phyloP scores from a whole-genome alignment of 92 coral and sea anemone species.

The Epizoanthus stellaris region DNA sequence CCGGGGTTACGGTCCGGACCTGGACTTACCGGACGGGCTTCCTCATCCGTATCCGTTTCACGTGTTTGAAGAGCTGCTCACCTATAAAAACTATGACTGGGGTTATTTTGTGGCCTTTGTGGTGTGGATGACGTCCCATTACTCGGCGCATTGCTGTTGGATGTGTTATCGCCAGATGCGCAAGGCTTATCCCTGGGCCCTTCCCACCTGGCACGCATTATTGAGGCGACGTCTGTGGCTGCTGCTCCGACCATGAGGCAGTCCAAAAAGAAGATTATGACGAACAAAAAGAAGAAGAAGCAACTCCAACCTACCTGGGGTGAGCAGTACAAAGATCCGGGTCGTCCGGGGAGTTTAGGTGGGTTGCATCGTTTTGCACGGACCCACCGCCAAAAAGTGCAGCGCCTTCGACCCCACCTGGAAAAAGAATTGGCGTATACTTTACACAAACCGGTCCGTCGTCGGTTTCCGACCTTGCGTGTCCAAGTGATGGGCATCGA shows the following conservation, averaged over 20 bases:
- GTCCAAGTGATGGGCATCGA: conserved; percentile 31
- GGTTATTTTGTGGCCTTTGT: not conserved
- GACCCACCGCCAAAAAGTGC: conserved; percentile 7
- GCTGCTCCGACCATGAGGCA: conserved; percentile 11
- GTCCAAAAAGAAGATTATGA: no score
- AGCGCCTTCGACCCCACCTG: not conserved
- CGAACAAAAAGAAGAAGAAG: not conserved
- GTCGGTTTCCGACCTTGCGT: conserved; percentile 6
- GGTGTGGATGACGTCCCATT: not conserved
- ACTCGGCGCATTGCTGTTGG: not conserved
- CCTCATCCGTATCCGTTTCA: no score
- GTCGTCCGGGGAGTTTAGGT: conserved; percentile 5
- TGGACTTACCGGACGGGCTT: not conserved
- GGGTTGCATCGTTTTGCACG: not conserved
- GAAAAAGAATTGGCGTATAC: not conserved
- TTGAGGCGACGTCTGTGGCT: conserved; percentile 11
- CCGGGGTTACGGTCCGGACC: not conserved
- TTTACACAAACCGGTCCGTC: conserved; percentile 31
- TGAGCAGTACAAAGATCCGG: no score
- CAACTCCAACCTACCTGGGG: no score
- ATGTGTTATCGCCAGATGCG: not conserved
- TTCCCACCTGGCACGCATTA: conserved; percentile 14
- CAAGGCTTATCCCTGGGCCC: not conserved
- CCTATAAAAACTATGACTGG: conserved; percentile 1
- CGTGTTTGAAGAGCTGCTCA: no score